A percentile compares a stretch with the other conserved stretches of the same genome.
phyloP scores from a whole-genome alignment of 2,888 invertebrate genomes.

The Orthosia gracilis region DNA sequence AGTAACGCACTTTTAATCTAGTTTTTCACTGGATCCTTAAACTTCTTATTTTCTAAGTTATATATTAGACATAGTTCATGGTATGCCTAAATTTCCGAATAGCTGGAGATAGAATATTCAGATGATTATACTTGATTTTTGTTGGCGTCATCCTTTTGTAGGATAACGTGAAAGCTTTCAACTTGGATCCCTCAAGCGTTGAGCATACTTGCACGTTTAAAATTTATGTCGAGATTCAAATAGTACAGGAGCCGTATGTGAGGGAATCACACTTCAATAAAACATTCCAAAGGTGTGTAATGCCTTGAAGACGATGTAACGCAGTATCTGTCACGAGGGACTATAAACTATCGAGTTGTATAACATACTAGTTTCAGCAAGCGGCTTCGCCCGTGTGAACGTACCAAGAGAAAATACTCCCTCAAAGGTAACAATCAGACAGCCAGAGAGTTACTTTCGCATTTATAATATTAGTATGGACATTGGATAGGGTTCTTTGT shows the following conservation, averaged over 20 bases:
- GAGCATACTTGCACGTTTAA: conserved; percentile 30
- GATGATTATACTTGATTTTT: not conserved
- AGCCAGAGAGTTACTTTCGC: too few relatives aligned
- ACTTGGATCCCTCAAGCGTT: not conserved
- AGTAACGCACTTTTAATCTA: too few relatives aligned
- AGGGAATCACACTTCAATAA: conserved; percentile 24
- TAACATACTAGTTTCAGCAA: too few relatives aligned
- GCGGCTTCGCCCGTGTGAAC: too few relatives aligned
- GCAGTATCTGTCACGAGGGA: conserved; percentile 5
- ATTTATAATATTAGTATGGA: too few relatives aligned
- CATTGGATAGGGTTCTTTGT: conserved; percentile 5
- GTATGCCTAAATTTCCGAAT: too few relatives aligned
- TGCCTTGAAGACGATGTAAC: conserved; percentile 13
- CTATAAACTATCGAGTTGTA: conserved; percentile 36
- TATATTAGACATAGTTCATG: too few relatives aligned
- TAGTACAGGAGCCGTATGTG: conserved; percentile 16
- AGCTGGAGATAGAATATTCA: not conserved
- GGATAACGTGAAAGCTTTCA: conserved; percentile 21
- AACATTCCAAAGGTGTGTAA: conserved; percentile 33
- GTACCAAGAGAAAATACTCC: too few relatives aligned
- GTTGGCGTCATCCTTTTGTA: not conserved
- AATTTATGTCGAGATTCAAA: conserved; percentile 34
- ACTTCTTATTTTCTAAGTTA: not conserved
- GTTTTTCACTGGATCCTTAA: not conserved
- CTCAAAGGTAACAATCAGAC: too few relatives aligned